Base-by-base conservation (phyloP, 1,140 invertebrate species). In the Neotoxoptera formosana region DNA sequence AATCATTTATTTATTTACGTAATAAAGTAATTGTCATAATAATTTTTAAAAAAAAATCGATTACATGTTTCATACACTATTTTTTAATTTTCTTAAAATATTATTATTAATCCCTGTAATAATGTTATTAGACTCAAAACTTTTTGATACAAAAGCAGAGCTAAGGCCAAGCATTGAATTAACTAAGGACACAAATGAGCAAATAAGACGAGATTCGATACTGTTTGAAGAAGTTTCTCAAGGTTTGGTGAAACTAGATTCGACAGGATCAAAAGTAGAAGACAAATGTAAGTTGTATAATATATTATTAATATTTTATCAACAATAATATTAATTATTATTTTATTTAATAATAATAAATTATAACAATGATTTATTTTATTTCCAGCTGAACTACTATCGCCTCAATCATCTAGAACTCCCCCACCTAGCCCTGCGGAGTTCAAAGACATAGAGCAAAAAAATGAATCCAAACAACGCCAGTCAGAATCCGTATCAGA, bases 371-470 rank as follows among this genome's bases (percentile, higher is more conserved):
- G n/a, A 36, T 60, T 30, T 45, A 60, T 45, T 45, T 81, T 34
- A 36, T 92, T 53, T 53, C 20, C 90, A 93, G 91, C 90, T 90
- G 88, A 94, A 90, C 94, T 94, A 90, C 84, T 95, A 94, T 96
- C 95, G 81, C 95, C 96, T 47, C 95, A 95, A 94, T 94, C 95
- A 51, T 95, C 95, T 56, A 96, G 95, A 94, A 96, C 96, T 93
- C 96, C 96, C 93, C 96, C 96, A 47, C 96, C 96, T 51, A 96
- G 96, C 94, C 96, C 96, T 89, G 96, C 96, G 60, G 96, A 96
- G 92, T 96, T 96, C 94, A 95, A 95, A 83, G 94, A 95, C 25
- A 25, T 94, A 91, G 81, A 56, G 4, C 92, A 91, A 94, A 92
- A 93, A 94, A 94, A 94, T n/a, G 83, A 45, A 47, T 45, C 21